These are phyloP conservation scores for Hyposoter dolosus DNA, from an alignment of 2,888 invertebrate genomes.

Conservation along the genomic window DNA sequence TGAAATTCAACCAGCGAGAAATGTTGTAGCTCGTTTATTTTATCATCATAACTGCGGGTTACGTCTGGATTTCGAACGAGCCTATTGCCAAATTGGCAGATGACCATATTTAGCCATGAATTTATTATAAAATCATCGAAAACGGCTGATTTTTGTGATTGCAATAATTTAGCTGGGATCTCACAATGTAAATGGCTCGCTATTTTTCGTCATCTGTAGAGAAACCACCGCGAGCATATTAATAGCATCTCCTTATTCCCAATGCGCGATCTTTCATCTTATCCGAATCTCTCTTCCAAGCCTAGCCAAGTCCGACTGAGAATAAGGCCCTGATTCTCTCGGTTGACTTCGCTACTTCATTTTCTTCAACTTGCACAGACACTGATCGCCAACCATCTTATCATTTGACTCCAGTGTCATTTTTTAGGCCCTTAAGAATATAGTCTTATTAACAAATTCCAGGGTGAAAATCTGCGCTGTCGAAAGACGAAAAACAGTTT, in stretches of 20 bases:
- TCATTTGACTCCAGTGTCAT: constrained; percentile 24
- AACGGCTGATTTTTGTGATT: constrained; percentile 28
- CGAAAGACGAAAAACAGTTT: neutral
- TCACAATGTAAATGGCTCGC: constrained; percentile 53
- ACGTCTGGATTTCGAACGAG: constrained; percentile 24
- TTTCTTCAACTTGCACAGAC: constrained; percentile 39
- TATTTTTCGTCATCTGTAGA: constrained; percentile 52
- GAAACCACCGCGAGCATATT: constrained; percentile 41
- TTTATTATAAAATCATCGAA: constrained; percentile 48
- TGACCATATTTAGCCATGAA: neutral
- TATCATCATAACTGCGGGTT: constrained; percentile 31
- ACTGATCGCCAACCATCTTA: constrained; percentile 37
- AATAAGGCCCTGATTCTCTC: constrained; percentile 43
- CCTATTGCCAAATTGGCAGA: neutral
- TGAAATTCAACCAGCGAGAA: neutral
- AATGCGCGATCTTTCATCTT: constrained; percentile 55
- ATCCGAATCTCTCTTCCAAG: constrained; percentile 28
- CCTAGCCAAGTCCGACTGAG: neutral
- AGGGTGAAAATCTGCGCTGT: neutral
- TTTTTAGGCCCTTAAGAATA: constrained; percentile 34
- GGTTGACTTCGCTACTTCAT: constrained; percentile 41
- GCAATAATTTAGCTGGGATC: constrained; percentile 21
- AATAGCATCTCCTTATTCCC: constrained; percentile 59
- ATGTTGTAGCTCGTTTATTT: constrained; percentile 8
- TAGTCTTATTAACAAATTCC: constrained; percentile 28